phyloP scores from a whole-genome alignment of 2,888 invertebrate species.

The Pyrrhosoma nymphula region DNA sequence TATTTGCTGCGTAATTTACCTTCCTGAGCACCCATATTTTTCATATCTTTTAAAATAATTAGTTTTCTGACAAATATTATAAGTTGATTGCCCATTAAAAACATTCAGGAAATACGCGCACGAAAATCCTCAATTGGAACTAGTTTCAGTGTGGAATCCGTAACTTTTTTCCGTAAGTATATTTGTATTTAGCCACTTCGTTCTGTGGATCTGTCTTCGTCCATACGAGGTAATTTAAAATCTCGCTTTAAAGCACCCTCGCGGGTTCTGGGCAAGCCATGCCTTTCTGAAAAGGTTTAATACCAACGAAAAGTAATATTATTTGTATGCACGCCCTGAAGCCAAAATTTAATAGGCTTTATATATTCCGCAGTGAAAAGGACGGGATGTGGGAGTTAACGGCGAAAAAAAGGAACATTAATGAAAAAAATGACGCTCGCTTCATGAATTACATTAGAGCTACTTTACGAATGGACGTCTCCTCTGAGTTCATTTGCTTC shows the following conservation, averaged over 20 bases:
- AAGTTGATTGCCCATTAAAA: too few species aligned
- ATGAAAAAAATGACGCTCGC: not conserved
- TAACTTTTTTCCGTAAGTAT: too few species aligned
- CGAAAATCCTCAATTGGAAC: too few species aligned
- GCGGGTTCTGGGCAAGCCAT: not conserved
- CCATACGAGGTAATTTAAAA: not conserved
- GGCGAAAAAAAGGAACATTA: not conserved
- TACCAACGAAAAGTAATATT: not conserved
- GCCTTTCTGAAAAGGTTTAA: not conserved
- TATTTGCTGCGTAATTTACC: too few species aligned
- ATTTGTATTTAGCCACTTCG: not conserved
- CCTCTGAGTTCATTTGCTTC: constrained; percentile 31
- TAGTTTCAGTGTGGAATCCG: too few species aligned
- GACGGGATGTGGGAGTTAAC: not conserved
- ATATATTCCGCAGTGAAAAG: constrained; percentile 32
- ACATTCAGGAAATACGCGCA: too few species aligned
- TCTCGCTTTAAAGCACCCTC: not conserved
- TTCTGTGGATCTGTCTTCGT: not conserved
- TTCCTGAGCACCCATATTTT: too few species aligned
- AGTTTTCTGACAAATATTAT: too few species aligned
- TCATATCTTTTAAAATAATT: too few species aligned
- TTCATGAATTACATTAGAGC: constrained; percentile 15
- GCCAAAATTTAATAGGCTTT: constrained; percentile 32
- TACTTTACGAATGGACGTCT: not conserved
- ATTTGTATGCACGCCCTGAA: not conserved